phyloP scores from a whole-genome alignment of 2,113 vertebrate genomes.

The Entomyzon cyanotis region DNA sequence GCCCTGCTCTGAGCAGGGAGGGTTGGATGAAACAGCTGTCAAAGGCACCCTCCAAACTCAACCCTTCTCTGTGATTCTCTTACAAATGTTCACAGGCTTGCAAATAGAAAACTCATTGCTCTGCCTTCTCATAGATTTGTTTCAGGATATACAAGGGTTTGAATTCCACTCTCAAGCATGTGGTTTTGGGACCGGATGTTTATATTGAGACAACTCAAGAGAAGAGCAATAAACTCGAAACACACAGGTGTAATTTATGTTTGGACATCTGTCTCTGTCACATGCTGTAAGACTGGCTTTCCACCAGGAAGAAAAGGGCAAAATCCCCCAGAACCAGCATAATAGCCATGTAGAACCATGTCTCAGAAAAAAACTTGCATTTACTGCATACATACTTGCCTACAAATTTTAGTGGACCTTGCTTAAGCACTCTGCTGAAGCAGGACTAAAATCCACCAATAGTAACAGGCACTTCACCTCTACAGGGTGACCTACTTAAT shows the following conservation, averaged over 20 bases:
- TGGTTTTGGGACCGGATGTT: not conserved
- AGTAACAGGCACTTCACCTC: conserved; percentile 2
- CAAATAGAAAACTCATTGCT: not conserved
- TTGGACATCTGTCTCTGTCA: not conserved
- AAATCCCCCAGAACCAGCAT: not conserved
- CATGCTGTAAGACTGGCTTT: not conserved
- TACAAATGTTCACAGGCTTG: not conserved
- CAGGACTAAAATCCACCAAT: not conserved
- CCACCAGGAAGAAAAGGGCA: not conserved
- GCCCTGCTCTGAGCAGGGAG: not conserved
- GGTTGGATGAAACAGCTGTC: not conserved
- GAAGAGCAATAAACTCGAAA: not conserved
- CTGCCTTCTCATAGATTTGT: not conserved
- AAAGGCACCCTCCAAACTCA: not conserved
- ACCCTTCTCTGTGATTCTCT: not conserved
- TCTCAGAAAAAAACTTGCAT: not conserved
- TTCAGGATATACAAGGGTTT: not conserved
- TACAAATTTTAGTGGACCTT: not conserved
- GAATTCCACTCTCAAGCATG: not conserved
- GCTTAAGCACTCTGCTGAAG: not conserved
- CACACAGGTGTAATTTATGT: not conserved
- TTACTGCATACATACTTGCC: not conserved
- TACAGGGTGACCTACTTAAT: not conserved
- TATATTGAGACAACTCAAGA: not conserved
- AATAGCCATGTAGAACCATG: not conserved